Evolutionary conservation across 2,888 invertebrate genomes (phyloP).

Genomic region (Brenthis ino): DNA sequence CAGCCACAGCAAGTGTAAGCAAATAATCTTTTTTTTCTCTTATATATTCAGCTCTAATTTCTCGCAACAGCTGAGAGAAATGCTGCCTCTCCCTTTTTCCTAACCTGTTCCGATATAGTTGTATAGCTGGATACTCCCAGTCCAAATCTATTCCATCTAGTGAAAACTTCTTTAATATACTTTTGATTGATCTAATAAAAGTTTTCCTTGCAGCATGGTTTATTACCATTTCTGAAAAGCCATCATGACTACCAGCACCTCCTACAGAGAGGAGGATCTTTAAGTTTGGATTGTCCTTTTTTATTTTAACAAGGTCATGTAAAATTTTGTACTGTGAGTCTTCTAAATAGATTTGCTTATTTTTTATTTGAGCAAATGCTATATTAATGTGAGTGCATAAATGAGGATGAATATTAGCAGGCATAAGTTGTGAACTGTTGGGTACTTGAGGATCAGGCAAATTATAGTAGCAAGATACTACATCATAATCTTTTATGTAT

Average conservation of each 20-base stretch:
- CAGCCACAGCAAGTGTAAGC: conserved; percentile 90
- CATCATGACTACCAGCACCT: conserved; percentile 81
- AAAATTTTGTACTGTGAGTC: conserved; percentile 63
- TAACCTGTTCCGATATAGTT: conserved; percentile 40
- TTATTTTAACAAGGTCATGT: conserved; percentile 76
- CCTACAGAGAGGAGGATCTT: conserved; percentile 91
- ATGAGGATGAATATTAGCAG: conserved; percentile 84
- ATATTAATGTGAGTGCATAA: conserved; percentile 93
- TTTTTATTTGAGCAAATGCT: conserved; percentile 86
- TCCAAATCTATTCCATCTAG: conserved; percentile 90
- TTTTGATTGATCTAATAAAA: conserved; percentile 81
- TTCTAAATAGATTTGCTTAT: conserved; percentile 83
- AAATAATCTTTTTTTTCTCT: conserved; percentile 83
- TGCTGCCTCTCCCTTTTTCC: conserved; percentile 84
- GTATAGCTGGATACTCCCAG: conserved; percentile 92
- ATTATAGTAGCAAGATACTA: conserved; percentile 87
- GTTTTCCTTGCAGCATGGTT: conserved; percentile 87
- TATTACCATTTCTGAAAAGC: conserved; percentile 88
- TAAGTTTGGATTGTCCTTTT: conserved; percentile 83
- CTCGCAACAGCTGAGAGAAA: conserved; percentile 88
- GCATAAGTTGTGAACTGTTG: conserved; percentile 62
- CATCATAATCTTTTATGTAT: conserved; percentile 39
- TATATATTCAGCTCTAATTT: conserved; percentile 86
- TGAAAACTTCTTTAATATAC: conserved; percentile 75
- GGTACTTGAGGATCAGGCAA: conserved; percentile 61